Evolutionary conservation across 2,797 vertebrate species (phyloP), one percentile per base, ranked within the genome.

Genomic region (Poeciliopsis gracilis): DNA sequence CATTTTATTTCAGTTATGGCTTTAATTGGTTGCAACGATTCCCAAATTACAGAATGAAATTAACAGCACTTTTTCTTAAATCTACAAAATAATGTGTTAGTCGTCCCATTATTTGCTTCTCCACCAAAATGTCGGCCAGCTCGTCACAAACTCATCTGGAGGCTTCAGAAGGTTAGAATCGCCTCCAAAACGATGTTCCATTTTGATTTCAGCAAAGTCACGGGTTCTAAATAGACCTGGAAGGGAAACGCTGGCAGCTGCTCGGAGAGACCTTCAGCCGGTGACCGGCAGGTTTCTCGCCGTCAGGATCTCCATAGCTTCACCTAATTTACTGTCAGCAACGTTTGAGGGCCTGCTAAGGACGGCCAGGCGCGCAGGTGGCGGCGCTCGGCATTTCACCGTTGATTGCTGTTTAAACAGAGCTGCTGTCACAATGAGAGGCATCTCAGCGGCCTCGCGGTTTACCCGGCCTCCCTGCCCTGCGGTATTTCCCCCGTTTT

Each of bases 361-460:
- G 82, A 86, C 20, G 80, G 80, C 73, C 81, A 23, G 78, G 66
- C 82, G 38, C 89, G 76, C 84, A 90, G 90, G 90, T 85, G 78
- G 85, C 66, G 33, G 72, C 11, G 55, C 73, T 78, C 38, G 70
- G 78, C 83, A 79, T 86, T 86, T 83, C 81, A 81, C 70, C 77
- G 73, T 41, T 84, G 83, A 91, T 85, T 80, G 83, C 83, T 86
- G 85, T 90, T 91, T 86, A 83, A 84, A 84, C 88, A 84, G 87
- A 89, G 78, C 81, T 73, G 82, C 87, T 89, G 84, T 91, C 90
- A 88, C 89, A 93, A 92, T 91, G 91, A 91, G 83, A 90, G 63
- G 87, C 83, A 91, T 94, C 83, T 89, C 78, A 88, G 74, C 9
- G 53, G 76, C 51, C 83, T 91, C 91, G 86, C 92, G 89, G 91